Evolutionary conservation across 2,797 vertebrate genomes (phyloP), one percentile per base, ranked within the genome.

Genomic region (Karalla daura): DNA sequence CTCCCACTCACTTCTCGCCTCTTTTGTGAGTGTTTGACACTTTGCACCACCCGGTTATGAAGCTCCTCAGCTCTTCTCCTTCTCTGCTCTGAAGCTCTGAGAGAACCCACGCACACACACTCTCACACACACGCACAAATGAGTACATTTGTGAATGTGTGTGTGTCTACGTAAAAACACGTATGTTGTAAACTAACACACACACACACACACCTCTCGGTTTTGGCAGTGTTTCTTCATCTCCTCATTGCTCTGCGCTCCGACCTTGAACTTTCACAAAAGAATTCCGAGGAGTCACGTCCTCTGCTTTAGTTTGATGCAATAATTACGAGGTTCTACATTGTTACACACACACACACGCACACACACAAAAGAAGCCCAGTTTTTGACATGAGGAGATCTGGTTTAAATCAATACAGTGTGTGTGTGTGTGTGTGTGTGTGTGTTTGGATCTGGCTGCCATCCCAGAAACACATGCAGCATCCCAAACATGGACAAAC

Each of bases 11-110:
- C 17, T 49, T 27, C 43, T 60, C 36, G 20, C 21, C 11, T 70
- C 59, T 43, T 76, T 54, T 76, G 52, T 60, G 17, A 10, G 28
- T 14, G 32, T 61, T 49, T 55, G 45, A 71, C 70, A 33, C 60
- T 76, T 66, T 58, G 50, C 41, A 21, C 41, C 25, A 39, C n/a
- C 25, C 15, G 39, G n/a, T 17, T 45, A 14, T 3, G 4, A 10
- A 59, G 10, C 59, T 24, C 23, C 36, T 9, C 20, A n/a, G 14
- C 7, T 4, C 10, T 35, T 32, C 5, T 46, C 18, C 25, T 24
- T 23, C 13, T 12, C 5, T 18, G 20, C 15, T 68, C 51, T 66
- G 58, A 64, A 58, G 17, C 2, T 3, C 14, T 20, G 32, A 60
- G 52, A 9, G 59, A 51, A 40, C 56, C 39, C 46, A 50, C 17